Percentiles rank a stretch among this genome's conserved stretches.
phyloP scores from a whole-genome alignment of 2,797 vertebrate genomes.

The Alca torda region DNA sequence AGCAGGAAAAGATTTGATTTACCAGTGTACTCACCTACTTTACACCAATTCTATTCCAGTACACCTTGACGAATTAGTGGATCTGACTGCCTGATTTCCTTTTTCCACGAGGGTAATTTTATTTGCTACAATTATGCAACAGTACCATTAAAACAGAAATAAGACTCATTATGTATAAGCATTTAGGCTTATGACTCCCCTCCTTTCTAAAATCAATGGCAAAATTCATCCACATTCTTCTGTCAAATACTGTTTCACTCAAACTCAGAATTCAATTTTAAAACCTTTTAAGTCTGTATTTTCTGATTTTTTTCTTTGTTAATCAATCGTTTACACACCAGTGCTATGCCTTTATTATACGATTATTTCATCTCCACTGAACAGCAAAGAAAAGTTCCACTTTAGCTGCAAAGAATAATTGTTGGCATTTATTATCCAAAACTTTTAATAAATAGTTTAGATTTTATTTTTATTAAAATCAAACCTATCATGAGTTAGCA shows the following conservation, averaged over 20 bases:
- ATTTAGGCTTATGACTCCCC: neutral
- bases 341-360: neutral
- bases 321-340: slow-evolving; percentile 10
- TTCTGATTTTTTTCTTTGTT: neutral
- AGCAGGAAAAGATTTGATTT: too few species aligned
- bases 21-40: neutral
- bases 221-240: neutral
- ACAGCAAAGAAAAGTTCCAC: slow-evolving; percentile 11
- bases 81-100: neutral
- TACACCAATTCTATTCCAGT: neutral
- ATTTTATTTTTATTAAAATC: neutral
- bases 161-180: neutral
- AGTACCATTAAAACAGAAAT: neutral
- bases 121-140: neutral
- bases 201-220: neutral
- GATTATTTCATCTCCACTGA: slow-evolving; percentile 15
- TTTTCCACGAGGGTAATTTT: neutral
- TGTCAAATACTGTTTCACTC: neutral
- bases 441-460: neutral
- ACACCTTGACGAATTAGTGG: neutral
- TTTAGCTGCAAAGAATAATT: neutral
- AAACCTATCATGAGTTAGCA: neutral
- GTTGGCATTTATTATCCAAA: neutral
- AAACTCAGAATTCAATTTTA: neutral
- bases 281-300: neutral